Conservation (phyloP, 2,113 vertebrate species). For the Poicephalus meyeri region DNA sequence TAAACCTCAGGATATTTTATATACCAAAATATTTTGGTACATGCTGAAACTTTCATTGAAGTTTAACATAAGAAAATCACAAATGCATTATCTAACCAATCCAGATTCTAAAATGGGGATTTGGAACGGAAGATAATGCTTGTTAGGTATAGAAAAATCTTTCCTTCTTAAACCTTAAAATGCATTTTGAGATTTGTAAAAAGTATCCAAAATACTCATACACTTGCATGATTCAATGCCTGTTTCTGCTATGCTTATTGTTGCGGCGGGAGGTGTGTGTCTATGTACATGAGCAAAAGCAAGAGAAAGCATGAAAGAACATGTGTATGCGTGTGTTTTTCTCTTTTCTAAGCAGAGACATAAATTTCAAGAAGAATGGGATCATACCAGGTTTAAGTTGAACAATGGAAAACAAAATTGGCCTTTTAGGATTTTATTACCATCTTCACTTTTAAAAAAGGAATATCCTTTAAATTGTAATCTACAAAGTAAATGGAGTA, state of each 20-base stretch:
- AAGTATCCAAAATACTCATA: neutral
- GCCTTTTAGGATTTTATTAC: constrained; percentile 65
- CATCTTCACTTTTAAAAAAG: constrained; percentile 58
- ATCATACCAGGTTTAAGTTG: constrained; percentile 23
- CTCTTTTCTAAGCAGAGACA: constrained; percentile 36
- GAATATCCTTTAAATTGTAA: constrained; percentile 59
- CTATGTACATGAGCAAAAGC: neutral
- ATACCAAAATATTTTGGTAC: neutral
- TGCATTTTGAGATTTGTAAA: neutral
- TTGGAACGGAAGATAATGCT: neutral
- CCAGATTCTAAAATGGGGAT: neutral
- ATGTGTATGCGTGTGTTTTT: neutral
- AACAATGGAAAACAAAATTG: constrained; percentile 47
- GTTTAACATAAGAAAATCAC: neutral
- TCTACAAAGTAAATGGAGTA: constrained; percentile 64
- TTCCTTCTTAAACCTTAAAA: neutral
- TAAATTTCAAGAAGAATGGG: constrained; percentile 38
- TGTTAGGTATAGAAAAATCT: neutral
- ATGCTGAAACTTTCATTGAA: neutral
- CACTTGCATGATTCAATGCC: constrained; percentile 19
- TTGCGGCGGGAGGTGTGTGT: neutral
- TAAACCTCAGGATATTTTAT: neutral
- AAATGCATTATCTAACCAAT: neutral
- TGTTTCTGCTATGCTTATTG: neutral
- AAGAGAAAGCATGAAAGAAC: neutral